Percentiles rank a stretch among this genome's conserved stretches.
Evolutionary conservation across 2,113 vertebrate species (phyloP).

Genomic region (Phaetusa simplex): DNA sequence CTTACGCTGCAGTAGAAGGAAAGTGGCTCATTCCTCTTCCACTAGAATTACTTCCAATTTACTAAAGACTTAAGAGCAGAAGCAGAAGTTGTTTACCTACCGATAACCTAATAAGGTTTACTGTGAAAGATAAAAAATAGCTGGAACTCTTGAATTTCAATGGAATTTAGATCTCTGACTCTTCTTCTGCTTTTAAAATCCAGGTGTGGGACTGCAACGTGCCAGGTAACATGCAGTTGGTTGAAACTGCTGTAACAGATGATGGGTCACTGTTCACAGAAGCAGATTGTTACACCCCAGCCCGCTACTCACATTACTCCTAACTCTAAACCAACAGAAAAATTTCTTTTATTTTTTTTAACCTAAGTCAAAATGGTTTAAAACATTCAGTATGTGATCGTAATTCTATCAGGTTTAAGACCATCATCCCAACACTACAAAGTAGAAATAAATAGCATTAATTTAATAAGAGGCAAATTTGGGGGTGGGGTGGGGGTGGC

Average conservation of each 20-base stretch:
- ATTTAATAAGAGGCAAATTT: neutral
- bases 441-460: neutral
- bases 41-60: neutral
- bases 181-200: neutral
- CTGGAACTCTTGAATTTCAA: neutral
- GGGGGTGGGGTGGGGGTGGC: accelerated
- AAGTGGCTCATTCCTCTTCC: neutral
- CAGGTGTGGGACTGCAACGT: neutral
- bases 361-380: neutral
- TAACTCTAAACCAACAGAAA: neutral
- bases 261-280: neutral
- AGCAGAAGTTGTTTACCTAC: neutral
- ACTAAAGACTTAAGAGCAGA: neutral
- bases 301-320: neutral
- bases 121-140: neutral
- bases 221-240: accelerated
- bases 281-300: neutral
- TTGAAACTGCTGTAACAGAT: neutral
- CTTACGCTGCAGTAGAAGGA: neutral
- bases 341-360: neutral
- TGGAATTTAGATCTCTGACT: neutral
- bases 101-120: neutral
- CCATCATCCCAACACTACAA: neutral
- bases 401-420: neutral
- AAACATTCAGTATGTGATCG: neutral